These are phyloP conservation scores for Motacilla alba DNA, from an alignment of 2,113 vertebrate genomes.

Conservation along the genomic window DNA sequence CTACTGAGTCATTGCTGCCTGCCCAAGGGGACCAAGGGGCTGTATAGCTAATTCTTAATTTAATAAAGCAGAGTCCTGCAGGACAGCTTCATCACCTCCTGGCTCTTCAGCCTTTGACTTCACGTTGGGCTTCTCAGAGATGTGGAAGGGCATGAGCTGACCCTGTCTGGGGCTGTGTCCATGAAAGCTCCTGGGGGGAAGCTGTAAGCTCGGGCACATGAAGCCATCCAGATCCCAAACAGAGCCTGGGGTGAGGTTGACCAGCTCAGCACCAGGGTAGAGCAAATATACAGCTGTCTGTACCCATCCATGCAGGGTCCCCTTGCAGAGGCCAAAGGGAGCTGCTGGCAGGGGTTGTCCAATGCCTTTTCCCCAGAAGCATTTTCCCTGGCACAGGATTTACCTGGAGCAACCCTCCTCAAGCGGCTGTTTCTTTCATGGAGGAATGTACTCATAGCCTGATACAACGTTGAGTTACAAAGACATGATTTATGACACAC, in stretches of 20 bases:
- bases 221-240: not conserved
- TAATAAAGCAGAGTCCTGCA: accelerated
- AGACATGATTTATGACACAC: not conserved
- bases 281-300: not conserved
- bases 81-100: not conserved
- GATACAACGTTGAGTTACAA: not conserved
- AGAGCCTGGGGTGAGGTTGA: accelerated
- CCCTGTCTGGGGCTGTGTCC: not conserved
- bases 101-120: not conserved
- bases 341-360: not conserved
- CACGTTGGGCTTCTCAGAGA: not conserved
- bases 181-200: not conserved
- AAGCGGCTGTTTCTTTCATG: not conserved
- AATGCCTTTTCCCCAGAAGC: not conserved
- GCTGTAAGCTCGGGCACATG: not conserved
- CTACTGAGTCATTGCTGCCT: not conserved
- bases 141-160: not conserved
- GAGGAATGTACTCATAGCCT: not conserved
- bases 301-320: not conserved
- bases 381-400: not conserved
- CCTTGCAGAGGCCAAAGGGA: not conserved
- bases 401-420: not conserved
- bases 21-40: accelerated
- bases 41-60: not conserved
- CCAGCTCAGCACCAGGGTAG: accelerated